Conservation (phyloP, 1,140 invertebrate species). For the Eupristina koningsbergeri region DNA sequence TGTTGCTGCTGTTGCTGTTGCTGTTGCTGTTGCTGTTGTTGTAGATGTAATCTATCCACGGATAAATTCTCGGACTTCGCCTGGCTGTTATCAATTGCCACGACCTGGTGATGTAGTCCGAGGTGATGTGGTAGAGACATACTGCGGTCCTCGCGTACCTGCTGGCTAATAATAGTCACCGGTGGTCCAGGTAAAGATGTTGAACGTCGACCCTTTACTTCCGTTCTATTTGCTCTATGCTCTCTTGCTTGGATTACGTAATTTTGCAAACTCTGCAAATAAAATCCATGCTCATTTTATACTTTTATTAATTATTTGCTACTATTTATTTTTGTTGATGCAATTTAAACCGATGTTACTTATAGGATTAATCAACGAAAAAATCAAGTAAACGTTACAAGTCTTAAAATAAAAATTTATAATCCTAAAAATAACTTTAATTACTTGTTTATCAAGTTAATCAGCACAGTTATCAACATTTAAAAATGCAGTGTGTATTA, state of each 20-base stretch:
- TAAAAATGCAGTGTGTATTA: background rate
- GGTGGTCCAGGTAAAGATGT: conserved; percentile 67
- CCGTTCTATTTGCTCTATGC: conserved; percentile 15
- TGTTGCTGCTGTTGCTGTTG: conserved; percentile 3
- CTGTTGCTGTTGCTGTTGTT: conserved; percentile 14
- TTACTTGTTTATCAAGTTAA: background rate
- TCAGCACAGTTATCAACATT: background rate
- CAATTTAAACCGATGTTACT: too few relatives aligned
- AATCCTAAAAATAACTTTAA: background rate
- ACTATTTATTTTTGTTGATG: too few relatives aligned
- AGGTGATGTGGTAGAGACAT: conserved; percentile 69
- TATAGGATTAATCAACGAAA: too few relatives aligned
- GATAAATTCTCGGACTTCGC: conserved; percentile 13
- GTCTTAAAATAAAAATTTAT: background rate
- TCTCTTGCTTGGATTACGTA: conserved; percentile 33
- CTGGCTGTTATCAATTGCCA: background rate
- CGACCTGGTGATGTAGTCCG: conserved; percentile 56
- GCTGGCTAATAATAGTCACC: conserved; percentile 35
- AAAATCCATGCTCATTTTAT: background rate
- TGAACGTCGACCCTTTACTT: conserved; percentile 60
- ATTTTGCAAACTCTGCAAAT: conserved; percentile 35
- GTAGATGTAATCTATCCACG: conserved; percentile 38
- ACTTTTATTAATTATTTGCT: too few relatives aligned
- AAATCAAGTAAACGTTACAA: background rate
- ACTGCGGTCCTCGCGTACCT: conserved; percentile 66